Evolutionary conservation across 1,140 invertebrate species (phyloP).

Genomic region (Colletes gigas): DNA sequence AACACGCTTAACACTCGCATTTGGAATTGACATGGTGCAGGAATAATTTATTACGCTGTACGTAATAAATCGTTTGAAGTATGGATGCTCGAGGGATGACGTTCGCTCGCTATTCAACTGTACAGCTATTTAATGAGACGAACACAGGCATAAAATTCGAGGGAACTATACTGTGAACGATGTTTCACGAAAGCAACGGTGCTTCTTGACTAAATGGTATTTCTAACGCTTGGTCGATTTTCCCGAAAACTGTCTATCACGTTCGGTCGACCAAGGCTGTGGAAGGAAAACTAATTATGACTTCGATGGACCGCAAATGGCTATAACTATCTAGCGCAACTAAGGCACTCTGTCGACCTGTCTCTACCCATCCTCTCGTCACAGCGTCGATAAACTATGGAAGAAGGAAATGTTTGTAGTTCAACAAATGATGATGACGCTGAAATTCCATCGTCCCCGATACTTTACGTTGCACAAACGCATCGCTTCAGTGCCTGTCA

Average conservation of each 20-base stretch:
- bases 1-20: too few species aligned
- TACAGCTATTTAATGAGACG: slow-evolving; percentile 60
- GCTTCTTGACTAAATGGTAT: slow-evolving; percentile 53
- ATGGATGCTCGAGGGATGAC: too few species aligned
- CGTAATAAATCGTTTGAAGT: too few species aligned
- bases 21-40: too few species aligned
- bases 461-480: too few species aligned
- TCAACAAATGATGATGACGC: background rate
- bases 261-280: slow-evolving; percentile 54
- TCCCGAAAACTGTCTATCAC: slow-evolving; percentile 62
- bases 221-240: slow-evolving; percentile 42
- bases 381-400: slow-evolving; percentile 29
- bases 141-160: slow-evolving; percentile 64
- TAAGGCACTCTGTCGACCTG: slow-evolving; percentile 41
- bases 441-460: background rate
- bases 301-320: slow-evolving; percentile 70
- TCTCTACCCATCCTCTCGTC: slow-evolving; percentile 34
- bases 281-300: slow-evolving; percentile 72
- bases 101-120: slow-evolving; percentile 12
- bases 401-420: slow-evolving; percentile 21
- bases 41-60: too few species aligned
- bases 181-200: slow-evolving; percentile 25
- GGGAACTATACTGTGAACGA: slow-evolving; percentile 62
- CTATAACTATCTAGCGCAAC: slow-evolving; percentile 62
- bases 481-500: too few species aligned